A percentile compares a stretch with the other conserved stretches of the same genome.
Conservation (phyloP, 2,888 invertebrate species). For the Cybosia mesomella region DNA sequence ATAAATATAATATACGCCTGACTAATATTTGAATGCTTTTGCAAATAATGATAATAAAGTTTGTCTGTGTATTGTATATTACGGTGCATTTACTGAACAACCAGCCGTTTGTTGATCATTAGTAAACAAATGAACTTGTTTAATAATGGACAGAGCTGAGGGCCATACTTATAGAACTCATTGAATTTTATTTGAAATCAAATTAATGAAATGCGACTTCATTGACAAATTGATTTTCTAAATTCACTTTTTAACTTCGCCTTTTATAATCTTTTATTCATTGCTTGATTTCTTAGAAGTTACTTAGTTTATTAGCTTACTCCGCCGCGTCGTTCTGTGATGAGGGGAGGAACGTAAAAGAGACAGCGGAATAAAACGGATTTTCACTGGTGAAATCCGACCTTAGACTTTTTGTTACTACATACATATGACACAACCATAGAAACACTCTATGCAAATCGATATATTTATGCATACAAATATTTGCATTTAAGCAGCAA, state of each 20-base stretch:
- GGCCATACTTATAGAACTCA: not conserved
- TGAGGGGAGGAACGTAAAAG: too few species aligned
- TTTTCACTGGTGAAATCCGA: too few species aligned
- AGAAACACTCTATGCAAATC: not conserved
- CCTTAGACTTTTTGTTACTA: too few species aligned
- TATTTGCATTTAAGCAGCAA: not conserved
- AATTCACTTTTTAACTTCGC: not conserved
- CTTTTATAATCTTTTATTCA: not conserved
- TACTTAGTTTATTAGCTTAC: not conserved
- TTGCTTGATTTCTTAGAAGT: too few species aligned
- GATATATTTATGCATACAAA: too few species aligned
- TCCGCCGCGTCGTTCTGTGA: too few species aligned
- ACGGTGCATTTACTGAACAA: not conserved
- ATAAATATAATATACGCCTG: not conserved
- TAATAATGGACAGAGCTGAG: not conserved
- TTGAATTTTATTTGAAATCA: not conserved
- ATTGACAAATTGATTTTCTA: not conserved
- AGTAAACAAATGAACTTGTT: slow-evolving; percentile 1
- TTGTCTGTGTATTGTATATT: not conserved
- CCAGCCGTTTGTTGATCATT: not conserved
- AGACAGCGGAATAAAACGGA: too few species aligned
- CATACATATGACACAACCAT: not conserved
- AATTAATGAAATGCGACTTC: not conserved
- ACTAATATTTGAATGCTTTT: not conserved
- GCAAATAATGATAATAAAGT: not conserved